Base-by-base conservation (phyloP, 2,797 vertebrate species). In the Uromys caudimaculatus region DNA sequence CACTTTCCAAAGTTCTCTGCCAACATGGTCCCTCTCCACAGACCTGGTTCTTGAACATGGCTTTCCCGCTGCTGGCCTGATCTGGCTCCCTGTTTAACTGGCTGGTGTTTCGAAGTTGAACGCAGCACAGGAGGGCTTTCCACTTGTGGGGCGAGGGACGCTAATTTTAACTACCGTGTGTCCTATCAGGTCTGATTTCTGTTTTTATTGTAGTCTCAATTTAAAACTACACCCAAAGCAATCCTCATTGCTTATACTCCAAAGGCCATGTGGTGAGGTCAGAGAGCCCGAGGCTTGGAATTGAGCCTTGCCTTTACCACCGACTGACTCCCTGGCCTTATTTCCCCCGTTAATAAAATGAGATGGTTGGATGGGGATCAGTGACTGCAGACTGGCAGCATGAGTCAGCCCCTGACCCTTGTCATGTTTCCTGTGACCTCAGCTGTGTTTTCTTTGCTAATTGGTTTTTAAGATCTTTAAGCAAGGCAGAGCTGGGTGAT, bases 391-490 rank as follows among this genome's bases (percentile, higher is more conserved):
- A 60, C 71, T 14, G 81, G 76, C 75, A 6, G 32, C 21, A 4
- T 0, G 10, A 19, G 44, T 38, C 82, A 82, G 83, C 62, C 60
- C 78, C 64, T 79, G 97, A 91, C 94, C 92, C 73, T 13, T 0
- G 14, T 52, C 83, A 0, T 69, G 93, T 96, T 96, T 52, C 44
- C 6, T 69, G 79, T 87, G 95, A 96, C 97, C 86, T 91, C 81
- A 17, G 52, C 77, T n/a, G 73, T 52, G 85, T 62, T 96, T 92
- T 71, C 29, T 76, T 95, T 95, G 88, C 92, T 96, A 95, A 94
- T 91, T 96, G 62, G 93, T 79, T 89, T 69, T 81, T 79, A 94
- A 95, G 67, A 64, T 44, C 82, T 95, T 44, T 86, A 79, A 90
- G 69, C n/a, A n/a, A 60, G 27, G 69, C 32, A 5, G 60, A 27